phyloP scores from a whole-genome alignment of 2,888 invertebrate species.

The Sarcophaga subvicina region DNA sequence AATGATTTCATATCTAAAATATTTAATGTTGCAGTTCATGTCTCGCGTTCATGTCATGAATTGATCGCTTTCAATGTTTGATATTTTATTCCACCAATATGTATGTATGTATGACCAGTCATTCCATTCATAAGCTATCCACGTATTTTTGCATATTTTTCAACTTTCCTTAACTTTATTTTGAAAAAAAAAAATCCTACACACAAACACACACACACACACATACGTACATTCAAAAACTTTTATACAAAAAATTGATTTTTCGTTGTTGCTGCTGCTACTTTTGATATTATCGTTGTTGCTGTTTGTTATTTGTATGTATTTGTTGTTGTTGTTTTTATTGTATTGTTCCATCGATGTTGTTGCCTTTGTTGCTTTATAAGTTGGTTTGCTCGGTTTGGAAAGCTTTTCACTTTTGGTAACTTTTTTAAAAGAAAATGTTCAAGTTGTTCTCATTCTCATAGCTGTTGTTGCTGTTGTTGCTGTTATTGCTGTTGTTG shows the following conservation, averaged over 20 bases:
- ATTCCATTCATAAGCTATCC: background rate
- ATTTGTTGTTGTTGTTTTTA: conserved; percentile 30
- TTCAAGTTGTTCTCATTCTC: background rate
- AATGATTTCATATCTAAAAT: too few relatives aligned
- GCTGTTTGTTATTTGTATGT: background rate
- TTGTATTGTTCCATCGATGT: background rate
- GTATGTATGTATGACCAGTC: too few relatives aligned
- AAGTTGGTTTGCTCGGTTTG: conserved; percentile 55
- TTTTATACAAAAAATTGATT: conserved; percentile 42
- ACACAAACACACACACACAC: conserved; percentile 5
- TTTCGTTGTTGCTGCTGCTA: conserved; percentile 14
- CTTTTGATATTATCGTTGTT: background rate
- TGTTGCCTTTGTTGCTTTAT: conserved; percentile 33
- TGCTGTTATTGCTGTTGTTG: background rate
- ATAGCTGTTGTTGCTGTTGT: too few relatives aligned
- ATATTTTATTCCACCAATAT: too few relatives aligned
- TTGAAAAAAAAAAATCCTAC: background rate
- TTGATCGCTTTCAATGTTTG: too few relatives aligned
- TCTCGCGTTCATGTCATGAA: too few relatives aligned
- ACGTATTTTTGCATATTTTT: conserved; percentile 10
- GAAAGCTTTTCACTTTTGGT: conserved; percentile 47
- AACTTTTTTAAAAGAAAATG: conserved; percentile 51
- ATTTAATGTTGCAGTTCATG: too few relatives aligned
- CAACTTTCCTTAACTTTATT: conserved; percentile 21
- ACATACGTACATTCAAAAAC: background rate